Evolutionary conservation across 2,113 vertebrate species (phyloP), one percentile per base, ranked within the genome.

Genomic region (Progne subis): DNA sequence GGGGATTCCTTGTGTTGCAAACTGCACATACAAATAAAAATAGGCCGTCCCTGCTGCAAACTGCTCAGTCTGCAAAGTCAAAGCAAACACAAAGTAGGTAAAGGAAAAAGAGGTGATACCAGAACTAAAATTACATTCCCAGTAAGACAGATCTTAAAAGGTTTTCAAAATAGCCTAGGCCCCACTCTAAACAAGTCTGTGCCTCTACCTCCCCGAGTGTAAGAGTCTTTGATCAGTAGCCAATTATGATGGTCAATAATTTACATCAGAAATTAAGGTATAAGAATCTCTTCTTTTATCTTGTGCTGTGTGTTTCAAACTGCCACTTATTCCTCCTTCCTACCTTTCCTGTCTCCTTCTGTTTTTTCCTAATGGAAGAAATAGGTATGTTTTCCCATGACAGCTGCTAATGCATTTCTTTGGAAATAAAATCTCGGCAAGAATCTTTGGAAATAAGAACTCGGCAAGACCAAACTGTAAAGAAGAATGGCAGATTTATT

Each of bases 371-470:
- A n/a, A 6, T 74, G 25, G 41, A 80, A 75, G 23, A 53, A 88
- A 39, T 21, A 74, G n/a, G 5, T 77, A 37, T 46, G 14, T 72
- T 94, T 87, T 78, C 21, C 43, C 29, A 20, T 86, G 75, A 44
- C 9, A 50, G 13, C 21, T 84, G 29, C 43, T 79, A 39, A 82
- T 64, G 4, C 39, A n/a, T 80, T 90, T 88, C n/a, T 74, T 72
- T 77, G 50, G 46, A 90, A 86, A 72, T 50, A 79, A 94, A 93
- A 92, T 47, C 41, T n/a, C n/a, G n/a, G n/a, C n/a, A n/a, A n/a
- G n/a, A n/a, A n/a, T n/a, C n/a, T n/a, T n/a, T n/a, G n/a, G n/a
- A n/a, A n/a, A n/a, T n/a, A n/a, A 77, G 39, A 86, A 90, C 29
- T 95, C 91, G 81, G 41, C 75, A 80, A 72, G 95, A 82, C 3